phyloP scores from a whole-genome alignment of 2,888 invertebrate species.

The Odontomyia ornata region DNA sequence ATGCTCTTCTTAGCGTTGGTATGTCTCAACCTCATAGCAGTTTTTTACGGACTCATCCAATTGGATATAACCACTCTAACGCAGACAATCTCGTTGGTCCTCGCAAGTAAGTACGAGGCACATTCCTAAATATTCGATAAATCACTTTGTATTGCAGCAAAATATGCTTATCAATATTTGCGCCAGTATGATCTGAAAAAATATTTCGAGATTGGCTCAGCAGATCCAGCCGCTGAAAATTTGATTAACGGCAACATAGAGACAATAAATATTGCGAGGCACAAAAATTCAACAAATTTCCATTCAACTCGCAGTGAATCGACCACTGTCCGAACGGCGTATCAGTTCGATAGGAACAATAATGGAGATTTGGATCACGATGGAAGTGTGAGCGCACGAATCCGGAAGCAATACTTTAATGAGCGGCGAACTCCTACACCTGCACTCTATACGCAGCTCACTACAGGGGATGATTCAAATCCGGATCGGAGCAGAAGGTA shows the following conservation, averaged over 20 bases:
- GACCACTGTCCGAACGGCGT: background rate
- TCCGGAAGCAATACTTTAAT: background rate
- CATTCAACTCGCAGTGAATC: background rate
- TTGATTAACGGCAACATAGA: background rate
- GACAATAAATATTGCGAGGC: background rate
- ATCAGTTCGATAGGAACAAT: slow-evolving; percentile 8
- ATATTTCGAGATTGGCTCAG: slow-evolving; percentile 14
- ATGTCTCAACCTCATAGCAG: slow-evolving; percentile 31
- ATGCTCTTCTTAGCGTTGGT: slow-evolving; percentile 37
- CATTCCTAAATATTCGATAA: background rate
- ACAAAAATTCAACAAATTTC: background rate
- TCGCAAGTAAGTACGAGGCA: slow-evolving; percentile 36
- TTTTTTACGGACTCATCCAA: slow-evolving; percentile 34
- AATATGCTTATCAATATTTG: slow-evolving; percentile 6
- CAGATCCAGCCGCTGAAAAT: background rate
- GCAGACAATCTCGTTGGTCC: slow-evolving; percentile 31
- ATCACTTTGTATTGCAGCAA: slow-evolving; percentile 27
- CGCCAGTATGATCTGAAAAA: slow-evolving; percentile 23
- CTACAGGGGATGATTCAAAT: slow-evolving; percentile 29
- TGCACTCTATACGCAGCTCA: background rate
- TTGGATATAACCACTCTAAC: slow-evolving; percentile 39
- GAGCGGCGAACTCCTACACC: background rate
- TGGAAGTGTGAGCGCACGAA: background rate
- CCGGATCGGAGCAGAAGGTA: slow-evolving; percentile 45
- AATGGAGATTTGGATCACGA: background rate